Conservation (phyloP, 2,888 invertebrate genomes). For the Xestia ashworthii region DNA sequence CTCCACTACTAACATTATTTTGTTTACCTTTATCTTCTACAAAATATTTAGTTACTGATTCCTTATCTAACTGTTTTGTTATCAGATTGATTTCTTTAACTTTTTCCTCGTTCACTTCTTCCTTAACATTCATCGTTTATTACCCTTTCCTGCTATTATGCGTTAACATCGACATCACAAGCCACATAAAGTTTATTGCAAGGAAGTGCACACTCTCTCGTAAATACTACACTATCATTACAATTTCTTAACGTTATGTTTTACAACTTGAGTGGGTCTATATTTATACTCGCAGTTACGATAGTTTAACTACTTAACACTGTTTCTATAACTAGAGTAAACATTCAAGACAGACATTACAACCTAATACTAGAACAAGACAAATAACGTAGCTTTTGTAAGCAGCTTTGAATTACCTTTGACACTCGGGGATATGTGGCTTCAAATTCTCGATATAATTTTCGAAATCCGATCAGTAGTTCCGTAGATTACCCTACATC, state of each 20-base stretch:
- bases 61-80: background rate
- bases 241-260: slow-evolving; percentile 9
- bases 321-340: background rate
- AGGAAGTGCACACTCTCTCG: slow-evolving; percentile 41
- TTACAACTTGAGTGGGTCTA: slow-evolving; percentile 8
- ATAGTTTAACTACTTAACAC: background rate
- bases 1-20: no score
- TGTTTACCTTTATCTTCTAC: no score
- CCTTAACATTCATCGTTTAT: slow-evolving; percentile 26
- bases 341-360: background rate
- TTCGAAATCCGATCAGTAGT: background rate
- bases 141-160: slow-evolving; percentile 35
- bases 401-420: background rate
- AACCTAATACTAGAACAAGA: background rate
- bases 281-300: background rate
- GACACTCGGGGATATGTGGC: background rate
- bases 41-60: background rate
- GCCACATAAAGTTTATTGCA: slow-evolving; percentile 50
- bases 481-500: background rate
- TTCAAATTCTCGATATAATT: background rate
- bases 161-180: slow-evolving; percentile 29
- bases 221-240: slow-evolving; percentile 28
- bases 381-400: background rate
- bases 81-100: background rate
- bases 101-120: slow-evolving; percentile 7